These are phyloP conservation scores for Panurus biarmicus DNA, from an alignment of 2,113 vertebrate species.

Conservation along the genomic window DNA sequence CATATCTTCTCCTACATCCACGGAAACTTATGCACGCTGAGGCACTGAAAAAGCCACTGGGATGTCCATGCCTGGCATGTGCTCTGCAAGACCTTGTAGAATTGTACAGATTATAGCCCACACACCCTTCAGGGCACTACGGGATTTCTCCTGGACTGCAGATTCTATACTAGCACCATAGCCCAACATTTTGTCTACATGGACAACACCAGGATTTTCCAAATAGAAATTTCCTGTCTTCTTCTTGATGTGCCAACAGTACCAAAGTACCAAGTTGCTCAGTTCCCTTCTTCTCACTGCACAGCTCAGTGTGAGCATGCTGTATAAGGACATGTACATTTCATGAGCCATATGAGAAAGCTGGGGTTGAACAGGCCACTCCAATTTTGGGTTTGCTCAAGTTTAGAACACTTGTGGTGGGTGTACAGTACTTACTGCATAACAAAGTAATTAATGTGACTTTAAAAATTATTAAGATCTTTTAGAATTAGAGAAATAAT, in stretches of 20 bases:
- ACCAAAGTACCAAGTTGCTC: neutral
- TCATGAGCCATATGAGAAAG: neutral
- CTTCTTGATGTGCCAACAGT: neutral
- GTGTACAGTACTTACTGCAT: neutral
- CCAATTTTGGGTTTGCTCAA: neutral
- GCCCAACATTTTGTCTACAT: neutral
- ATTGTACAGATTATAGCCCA: neutral
- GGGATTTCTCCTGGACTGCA: neutral
- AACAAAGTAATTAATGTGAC: neutral
- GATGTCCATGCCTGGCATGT: neutral
- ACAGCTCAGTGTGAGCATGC: neutral
- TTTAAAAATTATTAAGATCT: neutral
- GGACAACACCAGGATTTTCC: neutral
- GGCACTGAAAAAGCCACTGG: neutral
- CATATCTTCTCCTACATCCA: neutral
- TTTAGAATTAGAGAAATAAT: neutral
- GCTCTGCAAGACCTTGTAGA: neutral
- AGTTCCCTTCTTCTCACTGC: neutral
- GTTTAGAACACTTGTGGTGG: neutral
- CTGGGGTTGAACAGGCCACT: neutral
- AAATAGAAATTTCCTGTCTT: neutral
- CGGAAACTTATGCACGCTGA: neutral
- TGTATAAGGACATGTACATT: neutral
- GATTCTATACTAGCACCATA: neutral
- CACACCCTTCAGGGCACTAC: neutral